Evolutionary conservation across 30 jellyfish, hydroid and myxozoan genomes (phyloP), one percentile per base, ranked within the genome.

Genomic region (Chironex yamaguchii): DNA sequence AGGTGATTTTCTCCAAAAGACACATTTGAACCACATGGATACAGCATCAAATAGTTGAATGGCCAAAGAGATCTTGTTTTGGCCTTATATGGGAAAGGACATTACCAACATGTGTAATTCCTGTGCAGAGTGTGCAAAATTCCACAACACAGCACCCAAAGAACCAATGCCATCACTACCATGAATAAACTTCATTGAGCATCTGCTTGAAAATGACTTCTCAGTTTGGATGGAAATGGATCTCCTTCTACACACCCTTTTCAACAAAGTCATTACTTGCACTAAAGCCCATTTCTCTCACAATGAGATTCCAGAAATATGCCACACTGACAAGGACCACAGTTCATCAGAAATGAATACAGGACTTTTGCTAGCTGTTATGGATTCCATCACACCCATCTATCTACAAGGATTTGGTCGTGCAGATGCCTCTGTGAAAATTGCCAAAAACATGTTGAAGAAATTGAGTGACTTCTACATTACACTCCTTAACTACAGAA

Each of bases 11-110:
- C 70, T 67, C 17, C 81, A 67, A 30, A 67, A 0, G 70, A 29
- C 29, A 67, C 81, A 67, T 30, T 12, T 70, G 71, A 67, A 67
- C 70, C 81, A 67, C 70, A 67, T 67, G 81, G 81, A 34, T 34
- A 0, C 81, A 0, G 69, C 81, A 0, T 67, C 81, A 0, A 67
- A 67, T 70, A 67, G 71, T 12, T 20, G 81, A 30, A 67, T 67
- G 78, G 81, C 70, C 0, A 62, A 42, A 42, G 58, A 42, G 58
- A 17, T 42, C 9, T 42, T 42, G 17, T 42, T 42, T 42, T 42
- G 58, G 58, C 58, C 58, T 67, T 13, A 30, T 13, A 67, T 67
- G 81, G 12, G 71, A 12, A 67, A 67, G 29, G 81, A 30, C 23
- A 67, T 67, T 4, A 17, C 67, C 71, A 30, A 67, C 81, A 67